Evolutionary conservation across 2,888 invertebrate species (phyloP).

Genomic region (Glaucopsyche alexis): DNA sequence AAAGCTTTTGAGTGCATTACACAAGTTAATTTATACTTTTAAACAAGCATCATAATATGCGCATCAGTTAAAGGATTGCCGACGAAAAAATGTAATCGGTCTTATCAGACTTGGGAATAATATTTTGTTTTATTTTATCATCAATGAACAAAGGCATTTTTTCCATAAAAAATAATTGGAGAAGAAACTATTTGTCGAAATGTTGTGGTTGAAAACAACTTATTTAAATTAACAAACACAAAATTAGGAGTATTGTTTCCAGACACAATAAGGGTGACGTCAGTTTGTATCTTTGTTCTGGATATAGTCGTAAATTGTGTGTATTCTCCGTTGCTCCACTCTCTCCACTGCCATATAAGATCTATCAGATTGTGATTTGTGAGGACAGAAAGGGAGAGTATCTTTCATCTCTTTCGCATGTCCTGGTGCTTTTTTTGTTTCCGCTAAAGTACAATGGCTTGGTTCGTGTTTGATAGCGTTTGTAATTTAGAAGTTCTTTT

Average conservation of each 20-base stretch:
- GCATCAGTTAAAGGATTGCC: background rate
- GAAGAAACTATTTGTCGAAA: too few relatives aligned
- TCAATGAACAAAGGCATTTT: too few relatives aligned
- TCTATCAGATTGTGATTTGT: conserved; percentile 11
- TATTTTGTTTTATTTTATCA: too few relatives aligned
- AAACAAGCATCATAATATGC: too few relatives aligned
- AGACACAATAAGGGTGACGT: background rate
- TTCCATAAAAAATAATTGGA: too few relatives aligned
- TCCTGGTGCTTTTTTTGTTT: conserved; percentile 7
- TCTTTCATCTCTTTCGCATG: background rate
- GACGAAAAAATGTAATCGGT: background rate
- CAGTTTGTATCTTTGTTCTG: conserved; percentile 15
- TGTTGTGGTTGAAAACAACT: background rate
- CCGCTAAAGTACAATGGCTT: background rate
- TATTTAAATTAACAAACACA: background rate
- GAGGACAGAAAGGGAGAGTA: background rate
- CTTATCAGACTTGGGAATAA: too few relatives aligned
- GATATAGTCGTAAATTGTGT: conserved; percentile 3
- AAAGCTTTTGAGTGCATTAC: background rate
- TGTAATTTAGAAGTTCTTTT: conserved; percentile 5
- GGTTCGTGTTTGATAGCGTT: conserved; percentile 4
- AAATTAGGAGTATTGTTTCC: conserved; percentile 13
- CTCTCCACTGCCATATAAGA: background rate
- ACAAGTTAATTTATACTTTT: too few relatives aligned
- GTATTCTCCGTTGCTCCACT: background rate